Evolutionary conservation across 2,888 invertebrate genomes (phyloP), one percentile per base, ranked within the genome.

Genomic region (Ypsolopha scabrella): DNA sequence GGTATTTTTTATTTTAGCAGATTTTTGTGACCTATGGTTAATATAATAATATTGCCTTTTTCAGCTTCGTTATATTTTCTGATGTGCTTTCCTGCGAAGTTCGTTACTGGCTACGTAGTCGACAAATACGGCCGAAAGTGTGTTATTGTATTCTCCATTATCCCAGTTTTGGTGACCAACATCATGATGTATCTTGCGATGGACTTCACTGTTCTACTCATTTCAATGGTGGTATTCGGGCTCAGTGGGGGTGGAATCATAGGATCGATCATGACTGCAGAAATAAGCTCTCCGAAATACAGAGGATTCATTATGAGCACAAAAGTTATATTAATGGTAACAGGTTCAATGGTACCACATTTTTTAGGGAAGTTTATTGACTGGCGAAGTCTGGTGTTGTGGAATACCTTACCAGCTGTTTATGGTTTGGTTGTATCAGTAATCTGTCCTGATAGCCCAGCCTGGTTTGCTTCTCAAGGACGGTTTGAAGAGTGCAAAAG

Each of bases 401-500:
- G n/a, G 9, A 34, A 34, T 24, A 3, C 34, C 8, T 11, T 35
- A 41, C 35, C 35, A 0, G 11, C 41, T 11, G 13, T 41, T 7
- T 9, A 41, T 7, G 50, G 50, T 6, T 11, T 41, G 7, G 14
- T 41, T 2, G 11, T 34, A 34, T 11, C 34, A 9, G 6, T 35
- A 6, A 13, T 14, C 10, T 41, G 50, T 14, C 50, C 50, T 6
- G 50, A 50, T 9, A 50, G 50, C 13, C 50, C 50, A 2, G 50
- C 50, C n/a, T 50, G 50, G 50, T 11, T 50, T 34, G 50, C 50
- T 10, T 3, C n/a, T 6, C 33, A 41, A 33, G 50, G 50, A 34
- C 24, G 41, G 1, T 50, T 50, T 41, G 11, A 33, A 9, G 50
- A 50, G n/a, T 41, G 50, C 50, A n/a, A 24, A 13, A 11, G 34